Evolutionary conservation across 2,888 invertebrate species (phyloP).

Genomic region (Polydrusus cervinus): DNA sequence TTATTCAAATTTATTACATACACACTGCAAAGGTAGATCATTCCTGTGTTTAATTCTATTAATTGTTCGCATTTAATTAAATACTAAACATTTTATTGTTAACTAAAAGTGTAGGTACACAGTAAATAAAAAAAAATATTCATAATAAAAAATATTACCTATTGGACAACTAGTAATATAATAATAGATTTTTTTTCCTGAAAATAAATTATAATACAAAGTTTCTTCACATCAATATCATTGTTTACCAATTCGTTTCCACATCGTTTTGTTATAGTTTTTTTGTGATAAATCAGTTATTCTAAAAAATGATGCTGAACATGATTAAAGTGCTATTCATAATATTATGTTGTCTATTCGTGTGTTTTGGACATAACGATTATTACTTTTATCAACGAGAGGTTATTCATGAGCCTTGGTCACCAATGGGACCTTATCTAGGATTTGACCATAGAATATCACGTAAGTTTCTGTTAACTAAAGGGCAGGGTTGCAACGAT

Average conservation of each 20-base stretch:
- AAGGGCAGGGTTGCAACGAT: too few species aligned
- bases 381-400: constrained; percentile 30
- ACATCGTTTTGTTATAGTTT: neutral
- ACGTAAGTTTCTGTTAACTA: constrained; percentile 23
- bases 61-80: neutral
- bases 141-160: too few species aligned
- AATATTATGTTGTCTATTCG: neutral
- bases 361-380: neutral
- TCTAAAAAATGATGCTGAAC: neutral
- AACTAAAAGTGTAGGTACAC: too few species aligned
- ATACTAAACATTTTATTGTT: too few species aligned
- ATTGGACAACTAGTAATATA: too few species aligned
- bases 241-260: constrained; percentile 2
- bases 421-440: neutral
- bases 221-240: neutral
- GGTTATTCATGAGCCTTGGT: neutral
- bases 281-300: neutral
- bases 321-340: neutral
- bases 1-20: neutral
- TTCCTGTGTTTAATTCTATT: neutral
- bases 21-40: neutral
- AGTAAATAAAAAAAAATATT: too few species aligned
- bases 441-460: neutral
- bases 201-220: neutral
- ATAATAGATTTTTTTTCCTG: neutral